phyloP scores from a whole-genome alignment of 2,113 vertebrate species.

The Jaculus jaculus region DNA sequence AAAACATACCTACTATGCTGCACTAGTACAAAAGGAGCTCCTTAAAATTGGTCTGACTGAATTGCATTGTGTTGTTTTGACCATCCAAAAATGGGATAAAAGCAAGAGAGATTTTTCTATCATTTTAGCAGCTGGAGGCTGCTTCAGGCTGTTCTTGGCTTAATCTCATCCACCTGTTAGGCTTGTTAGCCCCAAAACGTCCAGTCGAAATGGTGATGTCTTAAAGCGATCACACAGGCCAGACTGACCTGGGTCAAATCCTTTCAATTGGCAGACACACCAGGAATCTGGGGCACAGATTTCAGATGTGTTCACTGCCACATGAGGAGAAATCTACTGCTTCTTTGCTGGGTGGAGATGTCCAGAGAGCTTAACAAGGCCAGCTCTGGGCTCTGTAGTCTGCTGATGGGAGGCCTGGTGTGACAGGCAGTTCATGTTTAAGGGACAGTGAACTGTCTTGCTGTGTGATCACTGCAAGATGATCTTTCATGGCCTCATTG shows the following conservation, averaged over 20 bases:
- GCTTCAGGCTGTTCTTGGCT: background rate
- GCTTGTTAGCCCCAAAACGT: constrained; percentile 17
- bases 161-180: background rate
- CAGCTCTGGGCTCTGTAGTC: constrained; percentile 34
- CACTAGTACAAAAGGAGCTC: background rate
- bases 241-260: background rate
- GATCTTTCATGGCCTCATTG: constrained; percentile 56
- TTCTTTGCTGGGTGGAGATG: background rate
- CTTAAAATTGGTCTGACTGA: background rate
- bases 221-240: constrained; percentile 45
- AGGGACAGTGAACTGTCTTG: constrained; percentile 60
- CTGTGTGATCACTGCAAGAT: constrained; percentile 52
- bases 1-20: background rate
- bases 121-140: background rate
- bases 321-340: background rate
- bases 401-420: constrained; percentile 16
- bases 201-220: constrained; percentile 12
- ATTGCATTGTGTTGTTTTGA: constrained; percentile 4
- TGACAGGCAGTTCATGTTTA: constrained; percentile 67
- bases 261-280: background rate
- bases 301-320: background rate
- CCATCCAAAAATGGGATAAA: background rate
- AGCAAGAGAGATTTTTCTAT: background rate
- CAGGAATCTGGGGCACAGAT: background rate
- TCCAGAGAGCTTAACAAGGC: constrained; percentile 51